phyloP scores from a whole-genome alignment of 1,140 invertebrate genomes.

The Sycobia sp. region DNA sequence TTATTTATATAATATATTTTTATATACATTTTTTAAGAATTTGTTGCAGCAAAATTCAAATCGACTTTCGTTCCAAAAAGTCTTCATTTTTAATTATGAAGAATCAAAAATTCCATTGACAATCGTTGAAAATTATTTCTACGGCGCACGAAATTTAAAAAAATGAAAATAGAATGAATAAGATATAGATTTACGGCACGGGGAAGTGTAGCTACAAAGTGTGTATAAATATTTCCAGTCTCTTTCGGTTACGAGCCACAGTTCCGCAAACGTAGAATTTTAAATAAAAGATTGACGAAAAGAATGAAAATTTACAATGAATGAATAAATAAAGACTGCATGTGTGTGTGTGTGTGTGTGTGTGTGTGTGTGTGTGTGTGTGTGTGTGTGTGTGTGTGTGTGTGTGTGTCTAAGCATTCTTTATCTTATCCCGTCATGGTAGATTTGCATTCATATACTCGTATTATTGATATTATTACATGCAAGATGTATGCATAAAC shows the following conservation, averaged over 20 bases:
- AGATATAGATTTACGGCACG: slow-evolving; percentile 27
- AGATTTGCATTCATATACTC: too few relatives aligned
- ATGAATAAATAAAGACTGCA: too few relatives aligned
- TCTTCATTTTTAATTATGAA: neutral
- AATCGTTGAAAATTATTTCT: slow-evolving; percentile 3
- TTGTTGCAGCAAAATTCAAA: too few relatives aligned
- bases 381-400: too few relatives aligned
- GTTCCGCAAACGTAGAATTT: slow-evolving; percentile 58
- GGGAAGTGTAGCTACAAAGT: slow-evolving; percentile 32
- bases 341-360: too few relatives aligned
- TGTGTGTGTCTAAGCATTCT: too few relatives aligned
- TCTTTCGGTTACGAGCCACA: slow-evolving; percentile 60
- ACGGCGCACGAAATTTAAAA: slow-evolving; percentile 2
- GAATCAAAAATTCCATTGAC: neutral
- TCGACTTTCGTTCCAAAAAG: too few relatives aligned
- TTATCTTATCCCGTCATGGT: too few relatives aligned
- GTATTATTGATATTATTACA: slow-evolving; percentile 27
- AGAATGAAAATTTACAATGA: neutral
- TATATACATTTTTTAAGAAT: too few relatives aligned
- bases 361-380: too few relatives aligned
- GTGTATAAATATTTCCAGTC: slow-evolving; percentile 47
- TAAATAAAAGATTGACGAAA: slow-evolving; percentile 21
- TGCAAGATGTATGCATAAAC: slow-evolving; percentile 24
- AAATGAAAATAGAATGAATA: slow-evolving; percentile 13
- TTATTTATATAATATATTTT: too few relatives aligned